Percentiles rank a stretch among this genome's conserved stretches.
Conservation (phyloP, 1,140 invertebrate species). For the Olivierus martensii region DNA sequence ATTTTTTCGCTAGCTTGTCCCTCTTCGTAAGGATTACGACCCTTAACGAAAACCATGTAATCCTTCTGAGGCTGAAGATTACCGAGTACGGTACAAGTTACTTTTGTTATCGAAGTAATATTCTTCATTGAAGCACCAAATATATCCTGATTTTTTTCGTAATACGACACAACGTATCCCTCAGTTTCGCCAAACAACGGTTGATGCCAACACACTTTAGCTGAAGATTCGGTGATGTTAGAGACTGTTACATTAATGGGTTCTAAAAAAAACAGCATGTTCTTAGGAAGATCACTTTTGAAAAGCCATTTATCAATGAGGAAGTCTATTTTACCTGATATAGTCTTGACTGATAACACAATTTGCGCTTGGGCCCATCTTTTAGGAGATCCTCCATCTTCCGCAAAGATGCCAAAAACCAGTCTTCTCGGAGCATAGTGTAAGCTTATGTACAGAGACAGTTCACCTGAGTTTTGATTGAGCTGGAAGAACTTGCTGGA, state of each 20-base stretch:
- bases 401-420: constrained; percentile 8
- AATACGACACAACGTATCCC: constrained; percentile 13
- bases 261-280: constrained; percentile 2
- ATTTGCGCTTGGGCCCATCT: constrained; percentile 8
- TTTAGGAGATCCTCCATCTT: constrained; percentile 16
- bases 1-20: constrained; percentile 14
- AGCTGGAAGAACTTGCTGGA: not conserved
- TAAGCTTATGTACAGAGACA: not conserved
- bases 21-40: constrained; percentile 17
- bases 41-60: constrained; percentile 16
- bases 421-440: not conserved
- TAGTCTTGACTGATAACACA: constrained; percentile 14
- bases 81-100: constrained; percentile 5
- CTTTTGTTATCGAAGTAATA: constrained; percentile 7
- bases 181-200: constrained; percentile 7
- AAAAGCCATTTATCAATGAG: too few relatives aligned
- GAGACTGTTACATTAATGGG: constrained; percentile 6
- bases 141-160: constrained; percentile 2
- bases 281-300: too few relatives aligned
- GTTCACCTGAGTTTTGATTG: too few relatives aligned
- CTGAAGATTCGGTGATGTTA: constrained; percentile 9
- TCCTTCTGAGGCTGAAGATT: constrained; percentile 15
- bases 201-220: constrained; percentile 15
- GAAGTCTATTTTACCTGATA: constrained; percentile 13
- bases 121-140: constrained; percentile 4